A percentile compares a stretch with the other conserved stretches of the same genome.
Evolutionary conservation across 23 tunicate species (phyloP).

Genomic region (Phallusia fumigata): DNA sequence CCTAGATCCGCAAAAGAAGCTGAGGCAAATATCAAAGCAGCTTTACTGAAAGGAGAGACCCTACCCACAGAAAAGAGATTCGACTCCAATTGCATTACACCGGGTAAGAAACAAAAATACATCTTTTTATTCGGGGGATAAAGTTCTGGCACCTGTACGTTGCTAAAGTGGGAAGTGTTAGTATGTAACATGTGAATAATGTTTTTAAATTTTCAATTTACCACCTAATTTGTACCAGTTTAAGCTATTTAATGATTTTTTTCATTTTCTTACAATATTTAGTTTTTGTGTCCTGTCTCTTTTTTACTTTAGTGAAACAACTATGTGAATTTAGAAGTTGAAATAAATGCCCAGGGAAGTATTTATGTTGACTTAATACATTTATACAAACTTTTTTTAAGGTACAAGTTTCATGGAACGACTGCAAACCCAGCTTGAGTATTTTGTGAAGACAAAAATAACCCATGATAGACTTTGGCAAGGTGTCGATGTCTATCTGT

Average conservation of each 20-base stretch:
- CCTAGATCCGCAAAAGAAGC: conserved; percentile 94
- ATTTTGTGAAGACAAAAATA: conserved; percentile 86
- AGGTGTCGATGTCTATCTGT: conserved; percentile 77
- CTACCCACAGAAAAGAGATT: conserved; percentile 91
- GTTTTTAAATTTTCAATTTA: too few species aligned
- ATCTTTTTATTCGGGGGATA: too few species aligned
- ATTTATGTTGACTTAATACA: too few species aligned
- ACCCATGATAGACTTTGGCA: conserved; percentile 87
- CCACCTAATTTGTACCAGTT: too few species aligned
- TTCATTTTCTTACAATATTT: too few species aligned
- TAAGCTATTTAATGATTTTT: too few species aligned
- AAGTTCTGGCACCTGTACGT: too few species aligned
- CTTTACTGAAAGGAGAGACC: conserved; percentile 77
- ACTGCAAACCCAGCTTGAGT: conserved; percentile 84
- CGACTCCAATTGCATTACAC: conserved; percentile 98
- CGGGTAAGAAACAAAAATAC: conserved; percentile 37
- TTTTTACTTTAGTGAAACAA: too few species aligned
- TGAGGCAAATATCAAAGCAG: conserved; percentile 72
- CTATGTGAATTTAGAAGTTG: too few species aligned
- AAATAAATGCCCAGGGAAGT: too few species aligned
- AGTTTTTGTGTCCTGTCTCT: too few species aligned
- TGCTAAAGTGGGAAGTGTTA: too few species aligned
- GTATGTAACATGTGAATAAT: background rate
- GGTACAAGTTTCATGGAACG: conserved; percentile 96
- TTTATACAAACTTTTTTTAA: background rate